These are phyloP conservation scores for Selenia dentaria DNA, from an alignment of 2,888 invertebrate species.

Conservation along the genomic window DNA sequence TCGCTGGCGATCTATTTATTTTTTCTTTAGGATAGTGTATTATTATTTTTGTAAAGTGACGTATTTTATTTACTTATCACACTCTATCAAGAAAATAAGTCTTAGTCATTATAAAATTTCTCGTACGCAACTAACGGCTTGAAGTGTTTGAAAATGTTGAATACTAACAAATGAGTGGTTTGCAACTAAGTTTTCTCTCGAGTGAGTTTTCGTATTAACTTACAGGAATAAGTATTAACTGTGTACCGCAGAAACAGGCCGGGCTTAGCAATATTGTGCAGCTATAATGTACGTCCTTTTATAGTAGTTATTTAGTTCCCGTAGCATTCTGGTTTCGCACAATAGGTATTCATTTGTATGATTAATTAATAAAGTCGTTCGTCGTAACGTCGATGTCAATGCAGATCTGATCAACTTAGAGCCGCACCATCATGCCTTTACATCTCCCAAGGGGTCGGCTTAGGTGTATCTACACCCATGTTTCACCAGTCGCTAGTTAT, in stretches of 20 bases:
- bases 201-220: slow-evolving; percentile 52
- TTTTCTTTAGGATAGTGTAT: slow-evolving; percentile 78
- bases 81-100: slow-evolving; percentile 50
- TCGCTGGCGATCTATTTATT: slow-evolving; percentile 81
- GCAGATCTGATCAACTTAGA: slow-evolving; percentile 37
- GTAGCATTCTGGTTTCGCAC: slow-evolving; percentile 60
- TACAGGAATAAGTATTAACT: slow-evolving; percentile 42
- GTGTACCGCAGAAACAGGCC: slow-evolving; percentile 60
- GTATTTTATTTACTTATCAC: slow-evolving; percentile 59
- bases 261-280: slow-evolving; percentile 74
- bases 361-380: slow-evolving; percentile 11
- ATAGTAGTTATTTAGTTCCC: slow-evolving; percentile 41
- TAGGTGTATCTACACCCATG: no score
- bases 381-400: slow-evolving; percentile 26
- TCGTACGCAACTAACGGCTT: slow-evolving; percentile 78
- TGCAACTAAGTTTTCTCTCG: slow-evolving; percentile 64
- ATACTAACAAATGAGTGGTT: slow-evolving; percentile 79
- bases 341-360: slow-evolving; percentile 47
- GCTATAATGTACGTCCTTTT: slow-evolving; percentile 38
- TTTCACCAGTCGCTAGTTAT: no score
- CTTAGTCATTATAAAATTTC: slow-evolving; percentile 64
- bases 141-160: slow-evolving; percentile 71
- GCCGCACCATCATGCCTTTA: slow-evolving; percentile 1
- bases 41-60: slow-evolving; percentile 62
- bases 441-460: no score